Base-by-base conservation (phyloP, 1,140 invertebrate genomes). In the Orchesella cincta region DNA sequence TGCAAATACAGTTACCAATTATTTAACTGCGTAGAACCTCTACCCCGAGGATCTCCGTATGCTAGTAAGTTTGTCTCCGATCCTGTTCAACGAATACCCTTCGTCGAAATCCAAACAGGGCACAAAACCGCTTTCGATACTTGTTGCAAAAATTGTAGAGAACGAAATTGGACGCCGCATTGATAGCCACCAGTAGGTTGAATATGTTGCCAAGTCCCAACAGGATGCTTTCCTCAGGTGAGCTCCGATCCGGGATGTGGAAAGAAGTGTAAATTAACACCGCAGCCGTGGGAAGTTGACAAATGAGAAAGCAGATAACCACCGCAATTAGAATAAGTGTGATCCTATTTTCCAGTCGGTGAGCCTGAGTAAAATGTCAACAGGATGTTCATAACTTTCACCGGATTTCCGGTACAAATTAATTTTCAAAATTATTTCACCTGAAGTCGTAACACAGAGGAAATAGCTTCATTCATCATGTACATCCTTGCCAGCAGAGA, bases 71-170 rank as follows among this genome's bases (percentile, higher is more conserved):
- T n/a, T n/a, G n/a, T n/a, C n/a, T n/a, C n/a, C n/a, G n/a, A n/a
- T n/a, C n/a, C n/a, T n/a, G n/a, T n/a, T n/a, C n/a, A n/a, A n/a
- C n/a, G n/a, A n/a, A n/a, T n/a, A n/a, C n/a, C n/a, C n/a, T n/a
- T n/a, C n/a, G n/a, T n/a, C n/a, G n/a, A n/a, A n/a, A n/a, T n/a
- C n/a, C n/a, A n/a, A n/a, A n/a, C n/a, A n/a, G n/a, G n/a, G n/a
- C n/a, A n/a, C n/a, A n/a, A n/a, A n/a, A n/a, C n/a, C n/a, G n/a
- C n/a, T 88, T 88, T 31, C 92, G 86, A 86, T 93, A 94, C 81
- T 91, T 91, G 83, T 91, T 90, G 79, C 91, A 92, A 81, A 94
- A 88, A 77, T 91, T 93, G 84, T 94, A 94, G 39, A 94, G 85
- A 16, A 57, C 26, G 26, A 57, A 57, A n/a, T 67, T 67, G 31